phyloP scores from a whole-genome alignment of 2,113 vertebrate genomes.

The Pholis gunnellus region DNA sequence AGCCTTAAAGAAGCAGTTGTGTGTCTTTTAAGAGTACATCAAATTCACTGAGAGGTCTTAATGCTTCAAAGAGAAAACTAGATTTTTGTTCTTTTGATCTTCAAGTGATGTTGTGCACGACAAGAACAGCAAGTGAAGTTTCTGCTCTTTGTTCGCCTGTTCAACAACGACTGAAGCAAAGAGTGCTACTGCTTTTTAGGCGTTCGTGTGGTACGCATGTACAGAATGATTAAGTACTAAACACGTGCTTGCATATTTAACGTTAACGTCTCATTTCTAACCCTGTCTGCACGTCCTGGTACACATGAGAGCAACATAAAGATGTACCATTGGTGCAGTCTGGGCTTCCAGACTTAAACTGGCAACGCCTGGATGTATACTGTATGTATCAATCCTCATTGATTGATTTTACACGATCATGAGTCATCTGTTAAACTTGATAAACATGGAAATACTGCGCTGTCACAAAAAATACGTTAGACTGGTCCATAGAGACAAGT shows the following conservation, averaged over 20 bases:
- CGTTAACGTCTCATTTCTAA: neutral
- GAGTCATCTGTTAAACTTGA: neutral
- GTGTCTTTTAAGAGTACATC: constrained; percentile 23
- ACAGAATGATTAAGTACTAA: neutral
- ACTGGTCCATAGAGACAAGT: neutral
- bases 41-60: constrained; percentile 27
- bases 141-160: neutral
- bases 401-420: neutral
- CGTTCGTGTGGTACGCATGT: neutral
- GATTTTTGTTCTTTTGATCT: constrained; percentile 16
- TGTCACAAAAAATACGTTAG: neutral
- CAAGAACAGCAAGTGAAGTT: constrained; percentile 28
- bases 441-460: neutral
- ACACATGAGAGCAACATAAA: neutral
- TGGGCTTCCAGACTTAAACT: neutral
- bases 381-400: neutral
- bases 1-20: constrained; percentile 28
- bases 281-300: neutral
- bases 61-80: constrained; percentile 27
- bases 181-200: neutral
- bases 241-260: neutral
- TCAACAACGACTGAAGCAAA: constrained; percentile 6
- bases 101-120: constrained; percentile 23
- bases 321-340: neutral
- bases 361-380: neutral